A percentile compares a stretch with the other conserved stretches of the same genome.
phyloP scores from a whole-genome alignment of 2,113 vertebrate species.

The Syrrhaptes paradoxus region DNA sequence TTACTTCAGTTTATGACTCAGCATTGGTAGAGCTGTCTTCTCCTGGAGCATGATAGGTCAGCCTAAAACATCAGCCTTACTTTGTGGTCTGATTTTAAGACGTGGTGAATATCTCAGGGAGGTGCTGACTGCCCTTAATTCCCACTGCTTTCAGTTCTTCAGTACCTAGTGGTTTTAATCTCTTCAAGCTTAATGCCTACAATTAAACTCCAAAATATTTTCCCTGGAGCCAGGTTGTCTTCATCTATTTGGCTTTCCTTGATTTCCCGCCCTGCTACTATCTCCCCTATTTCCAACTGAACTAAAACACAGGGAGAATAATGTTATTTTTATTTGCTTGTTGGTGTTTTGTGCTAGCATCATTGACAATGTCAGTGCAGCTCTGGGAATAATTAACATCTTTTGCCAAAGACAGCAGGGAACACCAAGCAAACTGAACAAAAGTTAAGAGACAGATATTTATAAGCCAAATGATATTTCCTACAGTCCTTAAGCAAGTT shows the following conservation, averaged over 20 bases:
- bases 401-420: neutral
- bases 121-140: neutral
- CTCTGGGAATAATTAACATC: neutral
- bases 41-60: neutral
- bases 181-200: neutral
- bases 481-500: neutral
- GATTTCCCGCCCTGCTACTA: neutral
- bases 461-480: neutral
- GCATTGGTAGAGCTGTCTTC: neutral
- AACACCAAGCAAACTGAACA: neutral
- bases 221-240: neutral
- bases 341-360: neutral
- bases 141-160: neutral
- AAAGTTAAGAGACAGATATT: neutral
- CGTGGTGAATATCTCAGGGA: neutral
- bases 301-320: slow-evolving; percentile 5
- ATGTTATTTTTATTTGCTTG: slow-evolving; percentile 34
- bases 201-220: slow-evolving; percentile 31
- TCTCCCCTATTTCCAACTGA: neutral
- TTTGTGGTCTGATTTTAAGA: neutral
- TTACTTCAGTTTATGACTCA: neutral
- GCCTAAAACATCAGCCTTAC: neutral
- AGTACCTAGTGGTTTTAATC: slow-evolving; percentile 3
- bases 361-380: neutral
- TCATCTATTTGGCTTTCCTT: slow-evolving; percentile 11